These are phyloP conservation scores for Melanotaenia maccullochi DNA, from an alignment of 2,797 vertebrate species.

Conservation along the genomic window DNA sequence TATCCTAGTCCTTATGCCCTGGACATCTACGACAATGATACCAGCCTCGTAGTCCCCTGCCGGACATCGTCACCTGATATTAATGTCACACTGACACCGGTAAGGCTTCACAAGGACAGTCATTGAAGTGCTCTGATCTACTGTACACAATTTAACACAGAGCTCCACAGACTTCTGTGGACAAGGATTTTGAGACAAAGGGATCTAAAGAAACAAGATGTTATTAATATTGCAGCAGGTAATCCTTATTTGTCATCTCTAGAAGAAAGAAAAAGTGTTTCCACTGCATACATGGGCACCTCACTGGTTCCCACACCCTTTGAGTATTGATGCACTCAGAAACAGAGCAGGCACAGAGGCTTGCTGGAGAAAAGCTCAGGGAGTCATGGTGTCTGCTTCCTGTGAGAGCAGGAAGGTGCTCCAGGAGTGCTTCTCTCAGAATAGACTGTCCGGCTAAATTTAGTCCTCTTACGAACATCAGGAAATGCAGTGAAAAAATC, in stretches of 20 bases:
- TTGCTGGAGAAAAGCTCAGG: slow-evolving; percentile 60
- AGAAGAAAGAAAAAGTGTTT: slow-evolving; percentile 19
- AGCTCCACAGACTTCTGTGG: not conserved
- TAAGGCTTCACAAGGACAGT: slow-evolving; percentile 68
- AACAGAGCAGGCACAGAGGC: slow-evolving; percentile 60
- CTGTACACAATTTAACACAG: not conserved
- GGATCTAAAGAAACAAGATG: slow-evolving; percentile 14
- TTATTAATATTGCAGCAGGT: slow-evolving; percentile 30
- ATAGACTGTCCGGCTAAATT: slow-evolving; percentile 82
- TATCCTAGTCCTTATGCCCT: not conserved
- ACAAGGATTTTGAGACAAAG: slow-evolving; percentile 10
- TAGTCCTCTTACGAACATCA: slow-evolving; percentile 83
- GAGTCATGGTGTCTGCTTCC: slow-evolving; percentile 89
- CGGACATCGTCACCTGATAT: slow-evolving; percentile 85
- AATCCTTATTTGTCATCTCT: slow-evolving; percentile 18
- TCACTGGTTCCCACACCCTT: slow-evolving; percentile 67
- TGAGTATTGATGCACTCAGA: slow-evolving; percentile 57
- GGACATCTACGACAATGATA: slow-evolving; percentile 50
- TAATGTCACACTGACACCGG: slow-evolving; percentile 78
- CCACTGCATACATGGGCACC: slow-evolving; percentile 21
- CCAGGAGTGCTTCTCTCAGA: slow-evolving; percentile 76
- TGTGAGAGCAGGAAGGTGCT: slow-evolving; percentile 83
- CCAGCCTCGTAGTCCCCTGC: slow-evolving; percentile 84
- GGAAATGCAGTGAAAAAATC: slow-evolving; percentile 68
- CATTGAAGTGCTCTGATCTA: slow-evolving; percentile 8